Conservation (phyloP, 23 tunicate species). For the Botrylloides violaceus region DNA sequence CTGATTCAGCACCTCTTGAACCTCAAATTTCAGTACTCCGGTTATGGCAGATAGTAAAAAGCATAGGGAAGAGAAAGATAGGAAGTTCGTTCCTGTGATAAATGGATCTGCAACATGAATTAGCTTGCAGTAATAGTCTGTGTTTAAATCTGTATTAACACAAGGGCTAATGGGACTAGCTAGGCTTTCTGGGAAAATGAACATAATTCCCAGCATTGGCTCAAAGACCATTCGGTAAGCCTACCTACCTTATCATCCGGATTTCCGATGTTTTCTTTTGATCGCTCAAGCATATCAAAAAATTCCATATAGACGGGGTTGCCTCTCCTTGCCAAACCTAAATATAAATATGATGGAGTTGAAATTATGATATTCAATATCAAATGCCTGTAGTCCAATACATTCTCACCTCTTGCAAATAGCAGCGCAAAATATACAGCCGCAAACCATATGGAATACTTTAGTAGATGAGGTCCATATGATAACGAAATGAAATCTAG, state of each 20-base stretch:
- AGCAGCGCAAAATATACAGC: slow-evolving; percentile 26
- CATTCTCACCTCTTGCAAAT: slow-evolving; percentile 28
- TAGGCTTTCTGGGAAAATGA: no score
- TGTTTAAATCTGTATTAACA: no score
- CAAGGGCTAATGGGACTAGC: no score
- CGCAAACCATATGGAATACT: slow-evolving; percentile 35
- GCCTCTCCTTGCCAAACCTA: slow-evolving; percentile 43
- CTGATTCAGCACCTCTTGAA: no score
- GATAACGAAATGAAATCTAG: slow-evolving; percentile 31
- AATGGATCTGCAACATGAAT: no score
- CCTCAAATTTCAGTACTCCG: no score
- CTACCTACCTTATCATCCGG: not conserved
- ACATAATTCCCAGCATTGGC: no score
- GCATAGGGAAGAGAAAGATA: no score
- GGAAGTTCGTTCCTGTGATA: no score
- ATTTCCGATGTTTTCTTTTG: slow-evolving; percentile 8
- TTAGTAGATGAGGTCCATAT: slow-evolving; percentile 16
- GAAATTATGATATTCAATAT: not conserved
- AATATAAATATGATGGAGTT: not conserved
- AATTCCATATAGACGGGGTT: slow-evolving; percentile 45
- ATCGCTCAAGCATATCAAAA: slow-evolving; percentile 22
- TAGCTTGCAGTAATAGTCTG: no score
- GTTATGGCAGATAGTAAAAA: no score
- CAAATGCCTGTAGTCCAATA: not conserved
- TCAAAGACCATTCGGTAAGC: no score